Percentiles rank a stretch among this genome's conserved stretches.
These are phyloP conservation scores for Piscicola geometra DNA, from an alignment of 2,888 invertebrate genomes.

Conservation along the genomic window DNA sequence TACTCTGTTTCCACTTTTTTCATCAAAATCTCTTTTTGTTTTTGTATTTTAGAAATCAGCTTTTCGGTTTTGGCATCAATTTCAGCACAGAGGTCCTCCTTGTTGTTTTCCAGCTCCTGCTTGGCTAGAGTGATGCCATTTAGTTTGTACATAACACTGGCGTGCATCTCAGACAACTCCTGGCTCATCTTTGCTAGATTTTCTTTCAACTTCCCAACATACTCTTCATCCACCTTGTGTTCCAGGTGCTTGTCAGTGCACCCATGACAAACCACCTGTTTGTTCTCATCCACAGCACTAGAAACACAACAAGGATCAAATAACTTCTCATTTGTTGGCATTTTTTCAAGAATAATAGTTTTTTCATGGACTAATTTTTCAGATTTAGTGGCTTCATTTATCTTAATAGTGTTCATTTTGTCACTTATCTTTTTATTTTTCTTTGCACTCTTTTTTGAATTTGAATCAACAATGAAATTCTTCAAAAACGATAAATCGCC, in stretches of 20 bases:
- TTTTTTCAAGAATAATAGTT: no score
- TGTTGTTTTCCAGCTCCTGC: neutral
- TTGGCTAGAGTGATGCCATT: neutral
- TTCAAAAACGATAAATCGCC: neutral
- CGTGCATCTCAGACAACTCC: neutral
- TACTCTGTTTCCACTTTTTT: neutral
- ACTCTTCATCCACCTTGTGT: neutral
- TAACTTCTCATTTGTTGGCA: neutral
- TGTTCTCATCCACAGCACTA: neutral
- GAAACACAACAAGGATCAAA: neutral
- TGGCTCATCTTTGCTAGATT: neutral
- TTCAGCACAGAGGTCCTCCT: neutral
- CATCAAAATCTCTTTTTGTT: neutral
- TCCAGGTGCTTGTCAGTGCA: neutral
- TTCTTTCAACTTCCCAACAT: neutral
- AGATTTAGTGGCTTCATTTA: neutral
- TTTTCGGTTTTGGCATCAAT: neutral
- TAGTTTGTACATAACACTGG: neutral
- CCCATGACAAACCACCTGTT: neutral
- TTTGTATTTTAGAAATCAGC: neutral
- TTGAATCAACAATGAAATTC: neutral
- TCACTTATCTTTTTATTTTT: neutral
- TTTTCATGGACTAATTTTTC: neutral
- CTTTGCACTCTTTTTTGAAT: neutral
- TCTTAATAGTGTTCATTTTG: neutral